Evolutionary conservation across 2,113 vertebrate species (phyloP), one percentile per base, ranked within the genome.

Genomic region (Anolis sagrei): DNA sequence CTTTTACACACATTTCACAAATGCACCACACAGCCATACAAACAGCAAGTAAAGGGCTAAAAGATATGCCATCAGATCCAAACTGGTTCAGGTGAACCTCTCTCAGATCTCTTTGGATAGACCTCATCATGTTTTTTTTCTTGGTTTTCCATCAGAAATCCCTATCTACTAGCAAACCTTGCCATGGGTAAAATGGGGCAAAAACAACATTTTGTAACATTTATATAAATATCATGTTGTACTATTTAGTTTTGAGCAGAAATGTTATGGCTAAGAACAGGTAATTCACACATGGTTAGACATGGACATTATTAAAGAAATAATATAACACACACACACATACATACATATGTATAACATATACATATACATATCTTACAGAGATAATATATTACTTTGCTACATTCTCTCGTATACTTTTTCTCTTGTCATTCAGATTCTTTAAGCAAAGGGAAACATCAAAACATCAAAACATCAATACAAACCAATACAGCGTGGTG

Each of bases 401-500:
- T 27, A 78, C 32, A 36, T 78, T 61, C 21, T 61, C 29, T 11
- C 9, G 34, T 44, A 44, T 44, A 44, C 39, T 2, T 58, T 58
- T 58, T 18, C 1, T 58, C 14, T 58, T 58, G n/a, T 3, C 54
- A 58, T 58, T 21, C 19, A 34, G 4, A 9, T 29, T 44, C 6
- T 70, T 29, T 48, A 29, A 79, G 82, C 7, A 51, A 64, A 79
- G 5, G 51, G 19, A 44, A 0, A 61, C 39, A 54, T 7, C 29
- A 2, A 13, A 0, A 76, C n/a, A n/a, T n/a, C n/a, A n/a, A n/a
- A n/a, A n/a, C n/a, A n/a, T n/a, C 25, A 18, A 51, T 68, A 68
- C 64, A 10, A 68, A 68, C 64, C 64, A 68, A 68, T 3, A 27
- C 96, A 97, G 16, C 4, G 76, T 44, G 96, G 95, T 21, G 95